Evolutionary conservation across 2,888 invertebrate genomes (phyloP).

Genomic region (Apodemia mormo): DNA sequence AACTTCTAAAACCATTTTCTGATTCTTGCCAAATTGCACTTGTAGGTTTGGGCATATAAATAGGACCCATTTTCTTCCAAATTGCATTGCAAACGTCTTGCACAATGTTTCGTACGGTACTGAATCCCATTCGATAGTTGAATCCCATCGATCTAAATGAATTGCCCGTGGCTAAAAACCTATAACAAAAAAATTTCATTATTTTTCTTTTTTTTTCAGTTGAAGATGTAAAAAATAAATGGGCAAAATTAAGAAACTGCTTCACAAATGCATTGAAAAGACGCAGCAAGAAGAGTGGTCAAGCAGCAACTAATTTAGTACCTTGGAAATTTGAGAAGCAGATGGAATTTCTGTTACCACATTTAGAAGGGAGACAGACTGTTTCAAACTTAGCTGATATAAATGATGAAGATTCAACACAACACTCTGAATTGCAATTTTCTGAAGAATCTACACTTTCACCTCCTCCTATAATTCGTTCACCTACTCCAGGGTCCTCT

Average conservation of each 20-base stretch:
- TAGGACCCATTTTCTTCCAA: slow-evolving; percentile 1
- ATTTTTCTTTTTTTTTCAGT: slow-evolving; percentile 15
- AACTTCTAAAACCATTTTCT: too few species aligned
- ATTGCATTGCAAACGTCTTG: neutral
- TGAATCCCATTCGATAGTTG: too few species aligned
- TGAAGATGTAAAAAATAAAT: slow-evolving; percentile 17
- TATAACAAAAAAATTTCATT: neutral
- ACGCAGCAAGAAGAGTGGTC: too few species aligned
- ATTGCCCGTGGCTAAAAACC: slow-evolving; percentile 1
- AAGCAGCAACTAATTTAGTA: neutral
- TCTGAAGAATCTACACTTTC: too few species aligned
- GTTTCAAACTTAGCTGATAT: too few species aligned
- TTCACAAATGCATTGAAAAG: neutral
- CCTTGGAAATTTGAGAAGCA: slow-evolving; percentile 19
- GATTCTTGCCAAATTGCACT: neutral
- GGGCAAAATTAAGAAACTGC: slow-evolving; percentile 20
- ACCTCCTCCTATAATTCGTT: too few species aligned
- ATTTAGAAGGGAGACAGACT: neutral
- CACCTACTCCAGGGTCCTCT: too few species aligned
- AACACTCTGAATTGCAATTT: too few species aligned
- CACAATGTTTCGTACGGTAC: too few species aligned
- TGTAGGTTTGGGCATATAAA: slow-evolving; percentile 1
- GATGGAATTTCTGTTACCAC: slow-evolving; percentile 21
- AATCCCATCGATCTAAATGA: neutral
- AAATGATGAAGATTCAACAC: too few species aligned